phyloP scores from a whole-genome alignment of 2,113 vertebrate genomes.

The Nibea coibor region DNA sequence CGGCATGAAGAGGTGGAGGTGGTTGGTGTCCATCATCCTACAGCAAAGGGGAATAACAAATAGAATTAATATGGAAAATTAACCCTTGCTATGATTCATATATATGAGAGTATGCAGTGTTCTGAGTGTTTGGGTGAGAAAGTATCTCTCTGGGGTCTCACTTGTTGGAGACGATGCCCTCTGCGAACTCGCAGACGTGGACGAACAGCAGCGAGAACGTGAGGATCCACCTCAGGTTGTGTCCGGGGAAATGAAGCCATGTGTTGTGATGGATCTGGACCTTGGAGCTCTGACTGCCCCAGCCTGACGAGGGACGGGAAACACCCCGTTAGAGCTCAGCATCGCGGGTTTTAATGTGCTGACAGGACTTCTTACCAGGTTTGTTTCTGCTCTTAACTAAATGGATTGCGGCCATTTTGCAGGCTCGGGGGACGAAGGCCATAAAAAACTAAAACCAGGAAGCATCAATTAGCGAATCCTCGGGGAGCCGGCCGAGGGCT shows the following conservation, averaged over 20 bases:
- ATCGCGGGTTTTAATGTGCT: not conserved
- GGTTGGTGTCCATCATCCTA: constrained; percentile 86
- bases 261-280: constrained; percentile 99
- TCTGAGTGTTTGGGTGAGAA: not conserved
- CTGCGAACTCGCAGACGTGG: constrained; percentile 97
- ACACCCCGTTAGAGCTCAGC: not conserved
- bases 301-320: constrained; percentile 82
- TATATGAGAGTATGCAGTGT: too few relatives aligned
- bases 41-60: constrained; percentile 26
- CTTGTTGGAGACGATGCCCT: constrained; percentile 94
- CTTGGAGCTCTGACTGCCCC: constrained; percentile 98
- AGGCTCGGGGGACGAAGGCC: constrained; percentile 20
- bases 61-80: not conserved
- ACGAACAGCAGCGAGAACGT: constrained; percentile 96
- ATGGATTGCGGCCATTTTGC: constrained; percentile 20
- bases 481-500: constrained; percentile 43
- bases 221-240: constrained; percentile 97
- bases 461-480: constrained; percentile 61
- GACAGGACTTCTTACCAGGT: not conserved
- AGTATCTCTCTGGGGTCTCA: constrained; percentile 75
- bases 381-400: constrained; percentile 36
- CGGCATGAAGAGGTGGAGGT: constrained; percentile 95
- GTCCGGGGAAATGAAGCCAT: constrained; percentile 98
- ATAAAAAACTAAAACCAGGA: constrained; percentile 53
- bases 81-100: too few relatives aligned